phyloP scores from a whole-genome alignment of 1,140 invertebrate genomes.

The Vanessa atalanta region DNA sequence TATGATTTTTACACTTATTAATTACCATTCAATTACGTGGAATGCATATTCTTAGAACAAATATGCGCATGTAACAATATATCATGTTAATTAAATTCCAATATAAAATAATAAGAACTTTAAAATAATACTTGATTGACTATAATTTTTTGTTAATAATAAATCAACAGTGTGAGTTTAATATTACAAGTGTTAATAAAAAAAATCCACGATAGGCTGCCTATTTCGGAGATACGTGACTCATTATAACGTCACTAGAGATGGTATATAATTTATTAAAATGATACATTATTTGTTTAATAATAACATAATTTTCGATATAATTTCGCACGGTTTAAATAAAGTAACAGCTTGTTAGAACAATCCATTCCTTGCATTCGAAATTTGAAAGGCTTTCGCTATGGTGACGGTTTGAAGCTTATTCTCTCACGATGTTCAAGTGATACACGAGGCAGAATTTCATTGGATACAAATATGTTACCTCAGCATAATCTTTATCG shows the following conservation, averaged over 20 bases:
- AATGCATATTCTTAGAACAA: conserved; percentile 11
- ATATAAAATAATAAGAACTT: conserved; percentile 1
- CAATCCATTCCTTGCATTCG: too few relatives aligned
- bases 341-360: not conserved
- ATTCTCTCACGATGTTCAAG: too few relatives aligned
- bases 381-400: too few relatives aligned
- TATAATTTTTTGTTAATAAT: not conserved
- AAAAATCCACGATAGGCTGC: not conserved
- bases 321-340: not conserved
- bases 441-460: too few relatives aligned
- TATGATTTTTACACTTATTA: not conserved
- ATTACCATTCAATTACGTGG: conserved; percentile 10
- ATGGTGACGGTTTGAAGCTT: too few relatives aligned
- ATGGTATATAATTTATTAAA: not conserved
- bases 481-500: too few relatives aligned
- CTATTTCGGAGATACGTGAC: conserved; percentile 3
- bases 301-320: not conserved
- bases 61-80: conserved; percentile 8
- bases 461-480: too few relatives aligned
- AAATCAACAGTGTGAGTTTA: not conserved
- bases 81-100: conserved; percentile 18
- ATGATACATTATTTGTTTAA: not conserved
- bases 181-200: not conserved
- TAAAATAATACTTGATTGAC: not conserved
- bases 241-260: not conserved